Conservation (phyloP, 2,113 vertebrate genomes). For the Falco punctatus region DNA sequence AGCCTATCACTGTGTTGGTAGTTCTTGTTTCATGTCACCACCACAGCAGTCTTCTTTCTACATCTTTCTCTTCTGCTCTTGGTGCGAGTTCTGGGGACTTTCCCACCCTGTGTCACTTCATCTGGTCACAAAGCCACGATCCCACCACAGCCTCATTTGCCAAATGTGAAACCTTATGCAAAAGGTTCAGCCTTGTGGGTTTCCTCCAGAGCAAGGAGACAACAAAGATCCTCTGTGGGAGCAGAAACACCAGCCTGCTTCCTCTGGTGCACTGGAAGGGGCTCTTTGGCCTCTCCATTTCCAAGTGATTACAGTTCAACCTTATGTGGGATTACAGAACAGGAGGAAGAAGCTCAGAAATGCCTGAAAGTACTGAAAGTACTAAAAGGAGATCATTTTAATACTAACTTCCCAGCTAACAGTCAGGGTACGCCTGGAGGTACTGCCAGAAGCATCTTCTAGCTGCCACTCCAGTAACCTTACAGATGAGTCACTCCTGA, state of each 20-base stretch:
- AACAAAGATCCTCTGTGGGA: slow-evolving; percentile 10
- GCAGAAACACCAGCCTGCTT: background rate
- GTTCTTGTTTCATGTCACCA: background rate
- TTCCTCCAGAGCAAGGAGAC: background rate
- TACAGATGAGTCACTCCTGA: background rate
- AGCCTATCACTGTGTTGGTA: background rate
- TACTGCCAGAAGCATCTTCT: background rate
- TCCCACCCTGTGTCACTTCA: slow-evolving; percentile 14
- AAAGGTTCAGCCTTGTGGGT: slow-evolving; percentile 30
- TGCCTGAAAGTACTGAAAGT: background rate
- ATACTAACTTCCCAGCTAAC: background rate
- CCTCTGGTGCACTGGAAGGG: background rate
- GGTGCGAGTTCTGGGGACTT: slow-evolving; percentile 12
- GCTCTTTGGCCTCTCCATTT: background rate
- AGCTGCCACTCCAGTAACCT: background rate
- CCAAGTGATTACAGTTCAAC: background rate
- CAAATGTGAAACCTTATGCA: slow-evolving; percentile 6
- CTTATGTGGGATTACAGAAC: background rate
- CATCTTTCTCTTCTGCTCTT: background rate
- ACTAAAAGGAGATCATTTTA: background rate
- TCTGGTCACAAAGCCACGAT: slow-evolving; percentile 39
- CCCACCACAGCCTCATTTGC: background rate
- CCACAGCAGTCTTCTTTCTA: background rate
- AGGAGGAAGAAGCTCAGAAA: background rate
- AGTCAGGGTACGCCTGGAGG: background rate